A percentile compares a stretch with the other conserved stretches of the same genome.
phyloP scores from a whole-genome alignment of 2,888 invertebrate genomes.

The Agrilus biguttatus region DNA sequence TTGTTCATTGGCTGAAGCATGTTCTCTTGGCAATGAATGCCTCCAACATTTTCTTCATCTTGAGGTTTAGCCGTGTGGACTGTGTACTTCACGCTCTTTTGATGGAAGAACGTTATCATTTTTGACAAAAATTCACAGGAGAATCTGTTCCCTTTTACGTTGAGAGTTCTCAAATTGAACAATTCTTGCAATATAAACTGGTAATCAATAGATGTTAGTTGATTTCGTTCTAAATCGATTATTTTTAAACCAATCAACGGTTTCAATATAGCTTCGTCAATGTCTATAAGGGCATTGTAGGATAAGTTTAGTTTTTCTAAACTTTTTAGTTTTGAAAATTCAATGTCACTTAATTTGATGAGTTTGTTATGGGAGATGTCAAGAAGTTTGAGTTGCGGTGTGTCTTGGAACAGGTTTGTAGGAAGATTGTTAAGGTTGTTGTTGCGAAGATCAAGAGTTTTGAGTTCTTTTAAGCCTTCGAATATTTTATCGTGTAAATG shows the following conservation, averaged over 20 bases:
- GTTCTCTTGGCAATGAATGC: conserved; percentile 22
- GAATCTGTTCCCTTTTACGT: conserved; percentile 22
- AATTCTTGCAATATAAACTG: conserved; percentile 20
- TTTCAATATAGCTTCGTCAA: conserved; percentile 18
- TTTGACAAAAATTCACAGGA: conserved; percentile 21
- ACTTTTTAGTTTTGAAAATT: conserved; percentile 15
- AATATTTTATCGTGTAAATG: conserved; percentile 7
- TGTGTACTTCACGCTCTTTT: conserved; percentile 19
- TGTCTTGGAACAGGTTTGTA: conserved; percentile 12
- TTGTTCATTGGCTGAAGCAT: conserved; percentile 7
- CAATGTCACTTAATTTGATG: conserved; percentile 11
- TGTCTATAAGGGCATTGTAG: conserved; percentile 18
- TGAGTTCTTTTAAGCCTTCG: conserved; percentile 7
- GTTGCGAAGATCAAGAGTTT: conserved; percentile 14
- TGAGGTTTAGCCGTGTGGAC: conserved; percentile 19
- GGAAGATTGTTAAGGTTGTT: conserved; percentile 15
- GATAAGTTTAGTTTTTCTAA: conserved; percentile 23
- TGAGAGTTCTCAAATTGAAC: conserved; percentile 19
- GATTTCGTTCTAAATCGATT: conserved; percentile 23
- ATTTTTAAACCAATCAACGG: conserved; percentile 18
- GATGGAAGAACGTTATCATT: conserved; percentile 21
- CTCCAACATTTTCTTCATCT: conserved; percentile 24
- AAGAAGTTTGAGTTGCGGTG: conserved; percentile 13
- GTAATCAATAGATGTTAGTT: conserved; percentile 22
- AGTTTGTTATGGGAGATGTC: conserved; percentile 18